These are phyloP conservation scores for Cacatua alba DNA, from an alignment of 2,113 vertebrate species.

Conservation along the genomic window DNA sequence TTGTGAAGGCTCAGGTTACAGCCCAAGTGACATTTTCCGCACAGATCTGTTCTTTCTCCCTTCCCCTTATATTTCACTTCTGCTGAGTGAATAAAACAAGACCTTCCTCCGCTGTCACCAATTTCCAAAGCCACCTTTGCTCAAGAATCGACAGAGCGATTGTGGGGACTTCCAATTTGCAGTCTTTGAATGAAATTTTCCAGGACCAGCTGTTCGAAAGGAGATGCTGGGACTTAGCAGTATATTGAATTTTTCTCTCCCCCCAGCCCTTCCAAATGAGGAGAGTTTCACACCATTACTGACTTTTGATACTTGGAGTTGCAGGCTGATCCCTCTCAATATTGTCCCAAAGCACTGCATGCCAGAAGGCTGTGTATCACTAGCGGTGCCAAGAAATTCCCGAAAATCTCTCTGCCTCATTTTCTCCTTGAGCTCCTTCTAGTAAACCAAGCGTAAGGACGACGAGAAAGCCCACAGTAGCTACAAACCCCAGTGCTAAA, in stretches of 20 bases:
- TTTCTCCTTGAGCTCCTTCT: conserved; percentile 5
- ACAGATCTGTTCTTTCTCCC: conserved; percentile 39
- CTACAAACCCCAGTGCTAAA: neutral
- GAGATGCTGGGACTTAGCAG: neutral
- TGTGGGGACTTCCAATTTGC: conserved; percentile 7
- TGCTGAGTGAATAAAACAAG: conserved; percentile 55
- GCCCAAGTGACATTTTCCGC: neutral
- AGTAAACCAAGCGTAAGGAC: neutral
- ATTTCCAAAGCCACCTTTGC: conserved; percentile 60
- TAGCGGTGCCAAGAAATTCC: neutral
- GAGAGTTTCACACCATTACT: conserved; percentile 1
- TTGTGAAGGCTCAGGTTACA: conserved; percentile 25
- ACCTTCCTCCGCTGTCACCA: conserved; percentile 5
- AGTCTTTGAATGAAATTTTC: neutral
- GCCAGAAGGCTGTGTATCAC: neutral
- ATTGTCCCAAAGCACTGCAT: neutral
- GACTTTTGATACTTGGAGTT: neutral
- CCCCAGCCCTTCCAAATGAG: neutral
- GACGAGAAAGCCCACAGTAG: conserved; percentile 1
- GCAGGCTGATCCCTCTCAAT: neutral
- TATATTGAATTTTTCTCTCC: neutral
- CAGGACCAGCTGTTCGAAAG: neutral
- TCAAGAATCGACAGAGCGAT: neutral
- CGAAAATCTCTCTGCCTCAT: neutral
- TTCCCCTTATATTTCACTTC: conserved; percentile 36